Conservation (phyloP, 2,888 invertebrate genomes). For the Scaptomyza tumidula region DNA sequence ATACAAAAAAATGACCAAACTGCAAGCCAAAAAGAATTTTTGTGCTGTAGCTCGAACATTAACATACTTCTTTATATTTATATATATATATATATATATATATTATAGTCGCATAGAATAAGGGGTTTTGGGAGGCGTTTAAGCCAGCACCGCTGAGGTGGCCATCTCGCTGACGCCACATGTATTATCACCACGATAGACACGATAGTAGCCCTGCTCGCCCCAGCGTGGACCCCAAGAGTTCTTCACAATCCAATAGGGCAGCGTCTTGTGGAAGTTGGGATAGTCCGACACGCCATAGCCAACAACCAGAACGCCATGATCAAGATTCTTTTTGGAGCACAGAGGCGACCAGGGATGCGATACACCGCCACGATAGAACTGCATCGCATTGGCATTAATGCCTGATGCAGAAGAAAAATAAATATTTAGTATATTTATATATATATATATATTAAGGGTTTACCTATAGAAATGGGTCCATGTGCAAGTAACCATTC, state of each 20-base stretch:
- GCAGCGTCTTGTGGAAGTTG: conserved; percentile 91
- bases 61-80: conserved; percentile 49
- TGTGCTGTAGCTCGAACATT: conserved; percentile 46
- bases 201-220: conserved; percentile 96
- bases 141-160: conserved; percentile 90
- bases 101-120: conserved; percentile 34
- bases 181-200: conserved; percentile 97
- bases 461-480: conserved; percentile 93
- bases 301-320: conserved; percentile 98
- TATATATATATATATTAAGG: rapidly evolving
- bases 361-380: conserved; percentile 97
- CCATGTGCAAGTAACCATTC: conserved; percentile 95
- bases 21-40: conserved; percentile 33
- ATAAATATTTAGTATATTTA: background rate
- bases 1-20: conserved; percentile 11
- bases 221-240: conserved; percentile 97
- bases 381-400: conserved; percentile 98
- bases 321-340: conserved; percentile 91
- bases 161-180: conserved; percentile 96
- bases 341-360: conserved; percentile 95
- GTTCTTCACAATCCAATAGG: conserved; percentile 97
- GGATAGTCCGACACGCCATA: conserved; percentile 93
- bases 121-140: conserved; percentile 17
- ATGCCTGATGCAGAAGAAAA: conserved; percentile 85
- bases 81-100: too few relatives aligned